These are phyloP conservation scores for Toxonevra muliebris DNA, from an alignment of 2,888 invertebrate species.

Conservation along the genomic window DNA sequence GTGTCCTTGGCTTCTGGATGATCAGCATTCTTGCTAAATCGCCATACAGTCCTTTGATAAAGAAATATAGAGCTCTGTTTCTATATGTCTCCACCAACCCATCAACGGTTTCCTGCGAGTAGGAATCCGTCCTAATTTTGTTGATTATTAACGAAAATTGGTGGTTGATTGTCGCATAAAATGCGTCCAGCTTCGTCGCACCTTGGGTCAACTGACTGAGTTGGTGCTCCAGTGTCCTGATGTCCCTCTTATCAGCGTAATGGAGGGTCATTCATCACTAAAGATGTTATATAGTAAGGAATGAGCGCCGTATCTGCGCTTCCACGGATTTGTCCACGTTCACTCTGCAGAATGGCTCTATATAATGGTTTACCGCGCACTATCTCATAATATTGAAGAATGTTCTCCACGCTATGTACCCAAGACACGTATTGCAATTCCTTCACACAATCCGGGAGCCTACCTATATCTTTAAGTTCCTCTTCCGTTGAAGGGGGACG, in stretches of 20 bases:
- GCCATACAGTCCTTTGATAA: slow-evolving; percentile 22
- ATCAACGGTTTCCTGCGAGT: slow-evolving; percentile 34
- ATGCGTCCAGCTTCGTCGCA: slow-evolving; percentile 23
- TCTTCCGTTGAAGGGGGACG: slow-evolving; percentile 13
- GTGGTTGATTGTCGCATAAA: slow-evolving; percentile 37
- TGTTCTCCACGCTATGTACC: slow-evolving; percentile 34
- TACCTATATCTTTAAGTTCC: slow-evolving; percentile 25
- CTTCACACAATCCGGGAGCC: slow-evolving; percentile 32
- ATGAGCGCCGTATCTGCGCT: slow-evolving; percentile 31
- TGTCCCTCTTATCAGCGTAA: slow-evolving; percentile 41
- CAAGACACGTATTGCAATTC: slow-evolving; percentile 37
- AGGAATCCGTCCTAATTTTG: slow-evolving; percentile 39
- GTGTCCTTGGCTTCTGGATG: too few relatives aligned
- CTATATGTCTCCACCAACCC: slow-evolving; percentile 37
- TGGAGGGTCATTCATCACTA: slow-evolving; percentile 38
- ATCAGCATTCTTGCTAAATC: too few relatives aligned
- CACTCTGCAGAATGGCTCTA: slow-evolving; percentile 33
- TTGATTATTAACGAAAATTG: slow-evolving; percentile 39
- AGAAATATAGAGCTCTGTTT: slow-evolving; percentile 39
- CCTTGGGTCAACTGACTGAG: slow-evolving; percentile 33
- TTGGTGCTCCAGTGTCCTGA: slow-evolving; percentile 38
- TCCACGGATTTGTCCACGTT: slow-evolving; percentile 34
- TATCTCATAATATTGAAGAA: slow-evolving; percentile 33
- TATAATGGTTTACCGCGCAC: slow-evolving; percentile 33
- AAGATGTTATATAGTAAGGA: slow-evolving; percentile 33